Evolutionary conservation across 1,140 invertebrate genomes (phyloP).

Genomic region (Drosophila ogumai): DNA sequence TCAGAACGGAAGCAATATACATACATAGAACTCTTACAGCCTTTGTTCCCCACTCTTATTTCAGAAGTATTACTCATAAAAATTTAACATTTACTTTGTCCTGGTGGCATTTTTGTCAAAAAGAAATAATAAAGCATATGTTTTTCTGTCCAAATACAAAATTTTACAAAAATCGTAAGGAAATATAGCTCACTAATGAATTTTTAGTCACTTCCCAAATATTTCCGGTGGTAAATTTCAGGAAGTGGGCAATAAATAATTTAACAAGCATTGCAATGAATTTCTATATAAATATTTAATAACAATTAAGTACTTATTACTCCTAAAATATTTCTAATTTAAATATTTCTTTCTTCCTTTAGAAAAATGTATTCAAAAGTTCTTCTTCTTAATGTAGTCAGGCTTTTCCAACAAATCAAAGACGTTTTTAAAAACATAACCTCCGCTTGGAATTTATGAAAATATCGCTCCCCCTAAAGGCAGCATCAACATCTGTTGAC

Average conservation of each 20-base stretch:
- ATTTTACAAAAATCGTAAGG: neutral
- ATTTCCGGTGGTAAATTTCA: neutral
- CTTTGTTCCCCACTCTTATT: neutral
- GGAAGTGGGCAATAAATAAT: neutral
- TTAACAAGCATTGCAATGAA: too few relatives aligned
- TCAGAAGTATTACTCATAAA: too few relatives aligned
- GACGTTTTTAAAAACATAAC: conserved; percentile 44
- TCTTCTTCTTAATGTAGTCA: neutral
- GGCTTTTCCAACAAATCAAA: conserved; percentile 54
- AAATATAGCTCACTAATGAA: neutral
- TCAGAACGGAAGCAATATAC: conserved; percentile 70
- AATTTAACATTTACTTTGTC: neutral
- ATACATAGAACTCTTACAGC: conserved; percentile 18
- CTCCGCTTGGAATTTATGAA: conserved; percentile 40
- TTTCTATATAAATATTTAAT: neutral
- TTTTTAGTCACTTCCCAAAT: neutral
- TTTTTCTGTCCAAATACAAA: neutral
- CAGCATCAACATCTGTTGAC: conserved; percentile 65
- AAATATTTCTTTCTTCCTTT: neutral
- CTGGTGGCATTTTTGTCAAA: neutral
- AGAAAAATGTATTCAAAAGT: neutral
- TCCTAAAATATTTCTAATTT: neutral
- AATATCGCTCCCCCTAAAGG: conserved; percentile 12
- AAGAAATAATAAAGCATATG: neutral
- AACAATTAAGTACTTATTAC: neutral